phyloP scores from a whole-genome alignment of 2,113 vertebrate species.

The Varanus salvator region DNA sequence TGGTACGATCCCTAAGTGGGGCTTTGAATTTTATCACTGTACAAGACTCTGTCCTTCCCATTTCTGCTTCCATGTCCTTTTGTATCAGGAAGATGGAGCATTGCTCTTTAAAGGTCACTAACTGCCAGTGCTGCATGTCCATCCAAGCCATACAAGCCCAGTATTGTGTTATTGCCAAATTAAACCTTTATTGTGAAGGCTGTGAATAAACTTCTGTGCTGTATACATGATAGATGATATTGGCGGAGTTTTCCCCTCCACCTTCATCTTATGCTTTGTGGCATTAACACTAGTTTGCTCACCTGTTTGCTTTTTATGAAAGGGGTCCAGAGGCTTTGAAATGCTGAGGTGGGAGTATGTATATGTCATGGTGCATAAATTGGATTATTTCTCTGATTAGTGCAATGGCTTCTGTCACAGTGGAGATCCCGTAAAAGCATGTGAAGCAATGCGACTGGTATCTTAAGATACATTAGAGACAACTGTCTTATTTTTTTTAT shows the following conservation, averaged over 20 bases:
- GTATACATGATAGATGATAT: neutral
- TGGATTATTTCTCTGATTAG: neutral
- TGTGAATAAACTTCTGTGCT: neutral
- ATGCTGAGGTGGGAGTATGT: neutral
- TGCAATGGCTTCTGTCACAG: neutral
- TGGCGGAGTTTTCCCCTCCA: neutral
- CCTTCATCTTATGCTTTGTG: neutral
- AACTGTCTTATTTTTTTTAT: neutral
- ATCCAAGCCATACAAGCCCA: neutral
- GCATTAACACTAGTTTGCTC: neutral
- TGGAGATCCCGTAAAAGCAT: neutral
- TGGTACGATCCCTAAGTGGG: neutral
- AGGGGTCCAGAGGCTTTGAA: neutral
- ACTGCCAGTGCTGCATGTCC: neutral
- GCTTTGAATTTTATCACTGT: neutral
- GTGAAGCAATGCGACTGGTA: neutral
- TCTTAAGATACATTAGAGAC: neutral
- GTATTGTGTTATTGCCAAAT: neutral
- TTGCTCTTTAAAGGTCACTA: neutral
- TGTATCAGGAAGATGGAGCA: neutral
- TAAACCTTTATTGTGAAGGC: neutral
- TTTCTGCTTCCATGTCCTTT: neutral
- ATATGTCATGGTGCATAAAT: neutral
- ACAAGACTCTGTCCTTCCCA: neutral
- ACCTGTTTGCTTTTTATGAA: neutral